These are phyloP conservation scores for Candoia aspera DNA, from an alignment of 2,113 vertebrate genomes.

Conservation along the genomic window DNA sequence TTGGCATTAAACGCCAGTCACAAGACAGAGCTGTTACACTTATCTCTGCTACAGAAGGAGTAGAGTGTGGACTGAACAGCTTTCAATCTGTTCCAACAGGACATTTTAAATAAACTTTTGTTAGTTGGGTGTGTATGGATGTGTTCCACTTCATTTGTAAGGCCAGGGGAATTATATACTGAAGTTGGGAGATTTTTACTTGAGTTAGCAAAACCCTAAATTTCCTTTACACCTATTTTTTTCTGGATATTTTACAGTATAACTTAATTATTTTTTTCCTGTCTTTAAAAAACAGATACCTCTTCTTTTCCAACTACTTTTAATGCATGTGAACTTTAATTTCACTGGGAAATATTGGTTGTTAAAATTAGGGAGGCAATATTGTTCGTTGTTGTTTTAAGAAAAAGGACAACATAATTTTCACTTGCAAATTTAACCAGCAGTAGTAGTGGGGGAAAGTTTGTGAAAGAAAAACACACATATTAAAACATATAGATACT, in stretches of 20 bases:
- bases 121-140: background rate
- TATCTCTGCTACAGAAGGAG: background rate
- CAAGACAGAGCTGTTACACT: background rate
- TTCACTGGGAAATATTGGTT: slow-evolving; percentile 18
- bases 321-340: slow-evolving; percentile 19
- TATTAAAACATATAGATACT: background rate
- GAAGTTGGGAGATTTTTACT: background rate
- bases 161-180: background rate
- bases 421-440: background rate
- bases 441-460: slow-evolving; percentile 17
- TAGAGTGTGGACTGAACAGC: background rate
- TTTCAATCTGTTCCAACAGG: background rate
- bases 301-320: slow-evolving; percentile 39
- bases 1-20: background rate
- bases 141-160: background rate
- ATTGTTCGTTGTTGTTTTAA: accelerated
- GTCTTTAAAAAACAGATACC: slow-evolving; percentile 19
- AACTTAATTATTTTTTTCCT: slow-evolving; percentile 4
- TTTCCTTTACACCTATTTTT: background rate
- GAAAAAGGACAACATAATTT: background rate
- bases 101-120: background rate
- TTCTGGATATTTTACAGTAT: background rate
- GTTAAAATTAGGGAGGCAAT: slow-evolving; percentile 18
- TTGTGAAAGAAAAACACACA: slow-evolving; percentile 21
- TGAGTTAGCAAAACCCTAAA: background rate